Base-by-base conservation (phyloP, 2,888 invertebrate species). In the Doris montereyensis region DNA sequence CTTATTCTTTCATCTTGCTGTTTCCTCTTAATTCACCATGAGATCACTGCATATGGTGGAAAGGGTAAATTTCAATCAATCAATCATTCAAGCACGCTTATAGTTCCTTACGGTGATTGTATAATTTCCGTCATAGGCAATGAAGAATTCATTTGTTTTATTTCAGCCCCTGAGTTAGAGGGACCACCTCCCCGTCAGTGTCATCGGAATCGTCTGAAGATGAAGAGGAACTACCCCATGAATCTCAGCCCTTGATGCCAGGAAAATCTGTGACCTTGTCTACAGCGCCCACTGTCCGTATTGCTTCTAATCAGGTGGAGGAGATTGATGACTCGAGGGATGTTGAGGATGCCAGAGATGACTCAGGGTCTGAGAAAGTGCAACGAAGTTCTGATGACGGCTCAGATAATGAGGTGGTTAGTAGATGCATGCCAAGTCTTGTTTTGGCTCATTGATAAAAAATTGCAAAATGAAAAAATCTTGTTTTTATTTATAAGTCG, bases 101-200 rank as follows among this genome's bases (percentile, higher is more conserved):
- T n/a, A n/a, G n/a, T n/a, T n/a, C n/a, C n/a, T n/a, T n/a, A n/a
- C n/a, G n/a, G n/a, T n/a, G n/a, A n/a, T n/a, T n/a, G n/a, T n/a
- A n/a, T n/a, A n/a, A n/a, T n/a, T n/a, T n/a, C n/a, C n/a, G n/a
- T n/a, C n/a, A n/a, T n/a, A n/a, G n/a, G n/a, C n/a, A n/a, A n/a
- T n/a, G n/a, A n/a, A n/a, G n/a, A n/a, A n/a, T n/a, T n/a, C n/a
- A n/a, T n/a, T n/a, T n/a, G n/a, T n/a, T n/a, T n/a, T n/a, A n/a
- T n/a, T n/a, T n/a, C 76, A 88, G 87, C 88, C 21, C 88, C 87
- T 70, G 87, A 87, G 60, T 77, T 87, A 71, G 85, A 86, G 76
- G 80, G 87, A 77, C 76, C 84, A 78, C 75, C 85, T 0, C 82
- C 83, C 76, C 82, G 30, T 70, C 79, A 24, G 81, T 81, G 17